Conservation (phyloP, 2,797 vertebrate species). For the Intellagama lesueurii region DNA sequence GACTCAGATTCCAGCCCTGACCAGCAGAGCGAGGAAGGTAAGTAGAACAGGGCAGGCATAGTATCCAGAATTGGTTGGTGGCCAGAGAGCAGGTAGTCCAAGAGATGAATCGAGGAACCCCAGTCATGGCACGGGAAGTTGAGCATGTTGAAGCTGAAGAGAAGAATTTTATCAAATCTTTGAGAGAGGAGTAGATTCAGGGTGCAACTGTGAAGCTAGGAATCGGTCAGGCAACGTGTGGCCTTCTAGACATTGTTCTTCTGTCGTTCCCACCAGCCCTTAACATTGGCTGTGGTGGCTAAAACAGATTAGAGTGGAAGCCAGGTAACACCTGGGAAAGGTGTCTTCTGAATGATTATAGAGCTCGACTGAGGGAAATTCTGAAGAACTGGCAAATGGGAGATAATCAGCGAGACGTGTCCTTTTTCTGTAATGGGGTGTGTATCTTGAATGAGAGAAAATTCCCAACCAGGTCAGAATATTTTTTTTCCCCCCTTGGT, state of each 20-base stretch:
- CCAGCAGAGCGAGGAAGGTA: constrained; percentile 88
- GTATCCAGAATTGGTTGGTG: neutral
- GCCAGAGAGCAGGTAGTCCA: neutral
- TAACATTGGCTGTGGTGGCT: too few species aligned
- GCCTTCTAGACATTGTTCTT: neutral
- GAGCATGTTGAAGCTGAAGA: neutral
- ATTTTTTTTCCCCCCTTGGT: too few species aligned
- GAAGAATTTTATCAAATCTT: neutral
- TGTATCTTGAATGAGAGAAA: neutral
- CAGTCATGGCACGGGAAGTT: neutral
- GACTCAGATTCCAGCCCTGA: constrained; percentile 90
- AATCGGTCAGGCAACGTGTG: too few species aligned
- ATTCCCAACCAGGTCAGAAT: neutral
- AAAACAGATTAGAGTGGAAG: too few species aligned
- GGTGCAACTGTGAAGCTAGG: neutral
- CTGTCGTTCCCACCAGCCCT: neutral
- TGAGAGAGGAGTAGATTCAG: neutral
- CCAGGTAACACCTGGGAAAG: too few species aligned
- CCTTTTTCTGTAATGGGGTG: neutral
- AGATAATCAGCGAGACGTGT: neutral
- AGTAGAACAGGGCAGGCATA: neutral
- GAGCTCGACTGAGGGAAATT: neutral
- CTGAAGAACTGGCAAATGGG: neutral
- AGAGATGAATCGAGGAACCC: too few species aligned
- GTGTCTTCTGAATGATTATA: neutral